Evolutionary conservation across 2,888 invertebrate species (phyloP), one percentile per base, ranked within the genome.

Genomic region (Pristionchus arcanus): DNA sequence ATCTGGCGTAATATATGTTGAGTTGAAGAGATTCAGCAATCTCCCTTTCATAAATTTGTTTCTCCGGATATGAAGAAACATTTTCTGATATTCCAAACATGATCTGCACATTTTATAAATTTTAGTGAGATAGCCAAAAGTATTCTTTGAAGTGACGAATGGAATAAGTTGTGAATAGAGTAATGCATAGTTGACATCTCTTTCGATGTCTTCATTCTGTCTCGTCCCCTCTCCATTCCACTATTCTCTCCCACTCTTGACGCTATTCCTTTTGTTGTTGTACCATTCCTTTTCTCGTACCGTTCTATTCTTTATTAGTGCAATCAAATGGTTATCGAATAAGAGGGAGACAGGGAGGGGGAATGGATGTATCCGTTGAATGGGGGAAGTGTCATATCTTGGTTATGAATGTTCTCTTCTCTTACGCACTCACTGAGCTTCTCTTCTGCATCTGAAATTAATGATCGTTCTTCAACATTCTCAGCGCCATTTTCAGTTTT

Each of bases 381-480:
- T 9, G 81, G 21, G 16, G 42, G 81, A 53, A 81, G 81, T 81
- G 74, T 37, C 37, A 21, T 53, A n/a, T 49, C 81, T 81, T 81
- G 77, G 2, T 34, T 74, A 37, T 37, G 16, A 42, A 42, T 42
- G 77, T 28, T 68, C 34, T 34, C 21, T 81, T 53, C 81, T 53
- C 81, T 81, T 81, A 81, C 49, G 53, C 81, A 81, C 34, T 81
- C n/a, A 81, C 81, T n/a, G 81, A 81, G 28, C 81, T 81, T 28
- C 81, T 49, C 81, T 81, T 81, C 81, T 81, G 53, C 49, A 81
- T 81, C 81, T 81, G 28, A 25, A 81, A 81, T 81, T 81, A 0
- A 81, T 81, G 74, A 37, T 11, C 28, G 31, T 68, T 68, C 68
- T 31, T 31, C 74, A 77, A 77, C 68, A 16, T 34, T 31, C 68